Conservation (phyloP, 2,888 invertebrate genomes). For the Polyommatus icarus region DNA sequence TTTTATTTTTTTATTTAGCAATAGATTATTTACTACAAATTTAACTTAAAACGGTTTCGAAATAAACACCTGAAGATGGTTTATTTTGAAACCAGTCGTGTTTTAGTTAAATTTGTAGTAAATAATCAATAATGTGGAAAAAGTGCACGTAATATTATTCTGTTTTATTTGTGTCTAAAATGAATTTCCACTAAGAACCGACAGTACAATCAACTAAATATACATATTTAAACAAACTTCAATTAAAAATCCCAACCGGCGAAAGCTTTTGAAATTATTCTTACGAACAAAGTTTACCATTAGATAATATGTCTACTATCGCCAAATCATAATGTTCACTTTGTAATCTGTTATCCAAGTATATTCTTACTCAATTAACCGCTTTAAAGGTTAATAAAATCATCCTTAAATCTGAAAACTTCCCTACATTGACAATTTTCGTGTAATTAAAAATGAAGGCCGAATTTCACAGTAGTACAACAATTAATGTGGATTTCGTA, state of each 20-base stretch:
- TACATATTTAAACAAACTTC: not conserved
- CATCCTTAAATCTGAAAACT: not conserved
- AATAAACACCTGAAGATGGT: too few relatives aligned
- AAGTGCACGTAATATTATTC: too few relatives aligned
- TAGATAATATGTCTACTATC: not conserved
- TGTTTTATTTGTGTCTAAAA: too few relatives aligned
- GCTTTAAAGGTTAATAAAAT: constrained; percentile 1
- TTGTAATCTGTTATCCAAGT: not conserved
- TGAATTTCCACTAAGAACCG: too few relatives aligned
- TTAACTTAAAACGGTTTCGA: too few relatives aligned
- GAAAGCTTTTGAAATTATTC: not conserved
- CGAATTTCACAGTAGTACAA: constrained; percentile 4
- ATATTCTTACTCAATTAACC: not conserved
- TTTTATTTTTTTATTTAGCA: too few relatives aligned
- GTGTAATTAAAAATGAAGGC: constrained; percentile 7
- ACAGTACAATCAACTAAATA: too few relatives aligned
- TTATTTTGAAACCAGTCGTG: too few relatives aligned
- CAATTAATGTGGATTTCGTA: constrained; percentile 16
- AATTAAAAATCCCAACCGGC: not conserved
- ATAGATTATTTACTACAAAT: too few relatives aligned
- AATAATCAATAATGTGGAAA: too few relatives aligned
- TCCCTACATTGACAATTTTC: not conserved
- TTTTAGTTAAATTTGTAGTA: too few relatives aligned
- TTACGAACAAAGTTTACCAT: not conserved
- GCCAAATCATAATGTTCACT: not conserved